Conservation (phyloP, 2,888 invertebrate species). For the Antheraea yamamai region DNA sequence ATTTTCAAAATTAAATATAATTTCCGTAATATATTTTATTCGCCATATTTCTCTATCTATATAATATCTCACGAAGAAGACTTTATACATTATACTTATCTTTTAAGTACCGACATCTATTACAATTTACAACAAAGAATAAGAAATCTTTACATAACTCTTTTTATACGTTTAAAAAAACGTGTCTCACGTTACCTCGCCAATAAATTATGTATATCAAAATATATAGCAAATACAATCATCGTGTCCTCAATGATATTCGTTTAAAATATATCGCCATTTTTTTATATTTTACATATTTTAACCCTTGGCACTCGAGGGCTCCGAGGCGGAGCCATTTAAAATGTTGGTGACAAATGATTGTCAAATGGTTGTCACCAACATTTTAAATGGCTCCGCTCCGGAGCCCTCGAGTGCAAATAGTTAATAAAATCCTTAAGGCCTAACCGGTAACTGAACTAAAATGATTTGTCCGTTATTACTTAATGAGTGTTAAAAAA, state of each 20-base stretch:
- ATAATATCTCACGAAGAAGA: conserved; percentile 45
- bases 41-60: conserved; percentile 57
- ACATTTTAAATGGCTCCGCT: conserved; percentile 23
- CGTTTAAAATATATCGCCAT: conserved; percentile 59
- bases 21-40: conserved; percentile 55
- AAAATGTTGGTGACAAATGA: too few species aligned
- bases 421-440: conserved; percentile 40
- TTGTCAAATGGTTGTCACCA: too few species aligned
- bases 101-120: conserved; percentile 70
- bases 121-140: conserved; percentile 60
- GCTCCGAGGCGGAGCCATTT: too few species aligned
- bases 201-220: conserved; percentile 76
- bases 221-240: conserved; percentile 75
- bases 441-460: conserved; percentile 59
- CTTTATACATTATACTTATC: conserved; percentile 43
- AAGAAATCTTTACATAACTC: conserved; percentile 37
- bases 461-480: conserved; percentile 27
- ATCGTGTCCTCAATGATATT: conserved; percentile 59
- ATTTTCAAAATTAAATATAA: conserved; percentile 54
- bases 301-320: too few species aligned
- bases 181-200: conserved; percentile 48
- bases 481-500: not conserved
- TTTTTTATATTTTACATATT: conserved; percentile 49
- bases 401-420: too few species aligned
- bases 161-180: conserved; percentile 50